Evolutionary conservation across 2,888 invertebrate genomes (phyloP).

Genomic region (Eupithecia inturbata): DNA sequence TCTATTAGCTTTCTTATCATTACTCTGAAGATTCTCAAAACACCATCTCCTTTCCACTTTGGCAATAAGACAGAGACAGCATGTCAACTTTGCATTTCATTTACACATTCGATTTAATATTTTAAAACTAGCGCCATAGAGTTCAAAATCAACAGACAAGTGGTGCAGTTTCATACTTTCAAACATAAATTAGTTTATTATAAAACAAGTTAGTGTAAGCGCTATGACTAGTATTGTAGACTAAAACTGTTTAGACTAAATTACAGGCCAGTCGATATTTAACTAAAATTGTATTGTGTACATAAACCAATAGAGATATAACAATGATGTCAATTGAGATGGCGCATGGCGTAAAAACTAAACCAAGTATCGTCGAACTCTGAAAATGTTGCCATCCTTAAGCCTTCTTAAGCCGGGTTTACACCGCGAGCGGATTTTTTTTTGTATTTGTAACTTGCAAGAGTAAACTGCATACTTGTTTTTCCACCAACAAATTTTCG

Average conservation of each 20-base stretch:
- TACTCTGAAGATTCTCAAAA: conserved; percentile 25
- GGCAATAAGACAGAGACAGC: conserved; percentile 36
- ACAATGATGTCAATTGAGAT: neutral
- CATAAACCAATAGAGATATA: neutral
- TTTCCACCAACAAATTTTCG: too few relatives aligned
- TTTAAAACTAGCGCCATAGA: conserved; percentile 30
- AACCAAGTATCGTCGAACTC: neutral
- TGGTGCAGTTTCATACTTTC: conserved; percentile 30
- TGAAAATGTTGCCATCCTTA: neutral
- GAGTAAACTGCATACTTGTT: too few relatives aligned
- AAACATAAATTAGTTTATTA: conserved; percentile 34
- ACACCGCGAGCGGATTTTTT: too few relatives aligned
- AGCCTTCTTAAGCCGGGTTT: neutral
- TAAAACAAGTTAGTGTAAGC: conserved; percentile 51
- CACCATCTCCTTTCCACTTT: conserved; percentile 34
- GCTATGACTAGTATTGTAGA: conserved; percentile 60
- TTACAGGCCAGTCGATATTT: neutral
- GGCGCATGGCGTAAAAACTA: neutral
- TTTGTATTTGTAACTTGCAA: too few relatives aligned
- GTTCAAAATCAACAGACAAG: conserved; percentile 35
- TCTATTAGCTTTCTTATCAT: conserved; percentile 17
- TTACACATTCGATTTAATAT: conserved; percentile 26
- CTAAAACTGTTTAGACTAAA: conserved; percentile 51
- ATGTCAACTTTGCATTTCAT: conserved; percentile 29
- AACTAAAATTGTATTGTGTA: neutral